These are phyloP conservation scores for Rhagium mordax DNA, from an alignment of 2,888 invertebrate genomes.

Conservation along the genomic window DNA sequence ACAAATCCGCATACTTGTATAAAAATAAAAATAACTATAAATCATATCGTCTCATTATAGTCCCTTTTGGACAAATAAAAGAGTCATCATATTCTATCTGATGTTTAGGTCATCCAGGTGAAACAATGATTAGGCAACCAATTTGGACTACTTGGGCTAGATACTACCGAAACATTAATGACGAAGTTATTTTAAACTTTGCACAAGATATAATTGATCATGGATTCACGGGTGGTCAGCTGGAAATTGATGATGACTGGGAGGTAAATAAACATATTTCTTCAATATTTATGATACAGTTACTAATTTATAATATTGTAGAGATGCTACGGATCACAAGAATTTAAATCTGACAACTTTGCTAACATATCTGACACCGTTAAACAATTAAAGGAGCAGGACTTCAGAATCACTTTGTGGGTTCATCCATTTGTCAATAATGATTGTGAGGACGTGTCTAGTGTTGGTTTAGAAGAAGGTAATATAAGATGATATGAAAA, in stretches of 20 bases:
- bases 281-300: neutral
- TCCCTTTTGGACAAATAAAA: too few relatives aligned
- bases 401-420: constrained; percentile 87
- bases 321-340: constrained; percentile 85
- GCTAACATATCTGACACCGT: constrained; percentile 78
- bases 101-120: constrained; percentile 73
- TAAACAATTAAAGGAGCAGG: constrained; percentile 75
- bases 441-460: constrained; percentile 71
- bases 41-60: too few relatives aligned
- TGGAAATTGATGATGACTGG: constrained; percentile 93
- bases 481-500: constrained; percentile 31
- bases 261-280: constrained; percentile 70
- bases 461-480: constrained; percentile 50
- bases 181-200: constrained; percentile 76
- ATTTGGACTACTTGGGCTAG: constrained; percentile 93
- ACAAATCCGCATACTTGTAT: too few relatives aligned
- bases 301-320: constrained; percentile 40
- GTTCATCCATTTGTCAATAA: constrained; percentile 89
- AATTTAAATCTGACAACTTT: constrained; percentile 77
- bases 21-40: too few relatives aligned
- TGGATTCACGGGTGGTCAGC: constrained; percentile 81
- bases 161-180: constrained; percentile 79
- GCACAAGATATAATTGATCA: constrained; percentile 78
- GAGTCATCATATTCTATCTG: too few relatives aligned
- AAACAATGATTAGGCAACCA: constrained; percentile 82